A percentile compares a stretch with the other conserved stretches of the same genome.
phyloP scores from a whole-genome alignment of 2,113 vertebrate species.

The Oenanthe melanoleuca region DNA sequence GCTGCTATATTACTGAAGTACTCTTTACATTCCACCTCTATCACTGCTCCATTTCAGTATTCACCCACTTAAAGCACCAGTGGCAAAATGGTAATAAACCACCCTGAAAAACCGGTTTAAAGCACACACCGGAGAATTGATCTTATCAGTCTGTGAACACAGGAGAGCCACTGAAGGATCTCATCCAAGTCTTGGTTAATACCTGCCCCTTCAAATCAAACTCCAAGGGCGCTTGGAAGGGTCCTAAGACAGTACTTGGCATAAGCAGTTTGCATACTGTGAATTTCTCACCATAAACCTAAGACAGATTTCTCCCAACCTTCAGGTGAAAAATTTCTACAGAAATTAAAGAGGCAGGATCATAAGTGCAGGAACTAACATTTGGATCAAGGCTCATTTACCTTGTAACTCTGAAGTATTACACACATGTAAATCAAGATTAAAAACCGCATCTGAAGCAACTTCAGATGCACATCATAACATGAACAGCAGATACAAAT shows the following conservation, averaged over 20 bases:
- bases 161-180: neutral
- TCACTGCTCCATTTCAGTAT: neutral
- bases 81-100: neutral
- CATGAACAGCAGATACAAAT: neutral
- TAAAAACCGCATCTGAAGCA: neutral
- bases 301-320: neutral
- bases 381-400: neutral
- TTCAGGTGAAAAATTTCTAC: neutral
- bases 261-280: neutral
- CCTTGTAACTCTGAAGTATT: neutral
- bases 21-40: neutral
- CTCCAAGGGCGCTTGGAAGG: neutral
- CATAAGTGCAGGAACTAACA: neutral
- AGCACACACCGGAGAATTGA: neutral
- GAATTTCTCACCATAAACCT: neutral
- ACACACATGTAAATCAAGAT: neutral
- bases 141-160: neutral
- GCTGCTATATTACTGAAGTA: neutral
- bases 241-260: neutral
- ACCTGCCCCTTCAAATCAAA: slow-evolving; percentile 17
- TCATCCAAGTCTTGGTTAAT: neutral
- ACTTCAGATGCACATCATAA: neutral
- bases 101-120: neutral
- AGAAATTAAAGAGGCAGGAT: neutral
- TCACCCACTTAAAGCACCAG: neutral